phyloP scores from a whole-genome alignment of 2,797 vertebrate genomes.

The Chaetophractus vellerosus region DNA sequence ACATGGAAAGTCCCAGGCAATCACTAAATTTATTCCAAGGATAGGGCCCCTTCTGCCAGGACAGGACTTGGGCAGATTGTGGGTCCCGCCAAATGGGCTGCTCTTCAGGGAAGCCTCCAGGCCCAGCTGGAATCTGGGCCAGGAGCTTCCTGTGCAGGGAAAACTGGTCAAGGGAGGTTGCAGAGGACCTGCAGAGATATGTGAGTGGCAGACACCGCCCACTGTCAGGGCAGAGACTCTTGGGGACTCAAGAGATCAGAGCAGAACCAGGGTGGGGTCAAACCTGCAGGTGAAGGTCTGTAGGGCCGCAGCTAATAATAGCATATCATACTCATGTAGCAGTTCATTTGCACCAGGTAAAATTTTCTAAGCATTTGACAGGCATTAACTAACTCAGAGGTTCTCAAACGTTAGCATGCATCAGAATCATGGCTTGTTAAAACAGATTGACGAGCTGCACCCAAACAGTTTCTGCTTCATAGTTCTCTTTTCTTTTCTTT shows the following conservation, averaged over 20 bases:
- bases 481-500: neutral
- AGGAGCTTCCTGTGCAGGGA: neutral
- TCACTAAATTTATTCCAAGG: neutral
- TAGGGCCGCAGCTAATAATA: neutral
- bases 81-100: neutral
- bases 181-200: neutral
- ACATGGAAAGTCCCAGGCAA: neutral
- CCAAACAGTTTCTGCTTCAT: neutral
- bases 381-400: neutral
- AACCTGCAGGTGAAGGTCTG: neutral
- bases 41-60: neutral
- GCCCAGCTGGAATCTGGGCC: neutral
- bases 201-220: neutral
- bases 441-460: neutral
- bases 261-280: neutral
- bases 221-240: neutral
- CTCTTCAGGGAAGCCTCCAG: neutral
- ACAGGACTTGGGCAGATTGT: neutral
- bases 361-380: neutral
- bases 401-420: neutral
- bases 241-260: slow-evolving; percentile 7
- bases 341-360: neutral
- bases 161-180: slow-evolving; percentile 22
- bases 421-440: neutral
- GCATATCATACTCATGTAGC: neutral